These are phyloP conservation scores for Phoenicopterus ruber DNA, from an alignment of 2,113 vertebrate species.

Conservation along the genomic window DNA sequence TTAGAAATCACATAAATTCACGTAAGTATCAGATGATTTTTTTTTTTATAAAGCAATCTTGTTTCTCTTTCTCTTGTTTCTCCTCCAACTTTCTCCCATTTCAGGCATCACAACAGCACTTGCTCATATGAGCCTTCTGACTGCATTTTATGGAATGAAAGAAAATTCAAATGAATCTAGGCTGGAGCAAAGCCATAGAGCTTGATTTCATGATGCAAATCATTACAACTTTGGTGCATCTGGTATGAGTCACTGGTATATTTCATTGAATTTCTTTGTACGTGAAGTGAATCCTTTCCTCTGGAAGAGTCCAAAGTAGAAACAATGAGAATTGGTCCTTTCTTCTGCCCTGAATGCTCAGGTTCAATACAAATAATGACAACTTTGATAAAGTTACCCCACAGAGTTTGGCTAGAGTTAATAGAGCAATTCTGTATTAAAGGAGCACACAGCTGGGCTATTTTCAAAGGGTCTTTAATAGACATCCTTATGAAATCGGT, in stretches of 20 bases:
- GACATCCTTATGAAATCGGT: background rate
- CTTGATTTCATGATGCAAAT: conserved; percentile 9
- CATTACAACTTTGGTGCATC: background rate
- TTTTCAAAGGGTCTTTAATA: background rate
- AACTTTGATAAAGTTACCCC: background rate
- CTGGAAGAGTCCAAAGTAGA: background rate
- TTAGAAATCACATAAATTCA: background rate
- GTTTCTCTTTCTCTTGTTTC: background rate
- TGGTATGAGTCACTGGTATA: background rate
- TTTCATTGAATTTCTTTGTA: background rate
- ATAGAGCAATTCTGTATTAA: background rate
- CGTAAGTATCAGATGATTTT: background rate
- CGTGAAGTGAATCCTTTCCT: background rate
- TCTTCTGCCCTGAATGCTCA: background rate
- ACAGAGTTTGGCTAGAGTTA: background rate
- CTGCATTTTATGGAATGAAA: background rate
- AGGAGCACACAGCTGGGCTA: background rate
- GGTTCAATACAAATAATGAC: background rate
- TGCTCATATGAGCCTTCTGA: background rate
- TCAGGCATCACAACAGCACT: background rate
- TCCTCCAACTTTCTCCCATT: background rate
- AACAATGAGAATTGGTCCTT: background rate
- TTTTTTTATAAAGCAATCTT: background rate
- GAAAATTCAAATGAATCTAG: background rate
- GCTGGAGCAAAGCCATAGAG: background rate